Percentiles rank a stretch among this genome's conserved stretches.
Conservation (phyloP, 1,140 invertebrate genomes). For the Tetraneura akinire region DNA sequence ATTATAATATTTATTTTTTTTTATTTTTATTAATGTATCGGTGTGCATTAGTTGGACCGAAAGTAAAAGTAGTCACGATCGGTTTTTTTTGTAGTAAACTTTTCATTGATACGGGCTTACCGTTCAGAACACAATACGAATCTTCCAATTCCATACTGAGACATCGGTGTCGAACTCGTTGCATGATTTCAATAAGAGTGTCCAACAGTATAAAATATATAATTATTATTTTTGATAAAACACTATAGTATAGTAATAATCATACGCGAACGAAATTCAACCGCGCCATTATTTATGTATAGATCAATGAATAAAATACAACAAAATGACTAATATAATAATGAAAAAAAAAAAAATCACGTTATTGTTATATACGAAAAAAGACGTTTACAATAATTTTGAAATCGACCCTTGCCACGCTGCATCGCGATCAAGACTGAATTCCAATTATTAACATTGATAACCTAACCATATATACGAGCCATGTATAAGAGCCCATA, state of each 20-base stretch:
- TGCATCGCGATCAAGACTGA: constrained; percentile 33
- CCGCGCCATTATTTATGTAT: not conserved
- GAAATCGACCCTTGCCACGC: constrained; percentile 18
- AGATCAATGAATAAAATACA: not conserved
- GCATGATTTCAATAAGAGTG: constrained; percentile 15
- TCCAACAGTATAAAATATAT: not conserved
- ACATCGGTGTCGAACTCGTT: constrained; percentile 34
- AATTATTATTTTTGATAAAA: not conserved
- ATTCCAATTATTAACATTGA: constrained; percentile 27
- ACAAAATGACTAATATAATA: not conserved
- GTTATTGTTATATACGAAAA: not conserved
- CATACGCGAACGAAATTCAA: not conserved
- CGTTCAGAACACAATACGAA: constrained; percentile 43
- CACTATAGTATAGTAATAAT: not conserved
- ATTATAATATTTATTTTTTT: too few relatives aligned
- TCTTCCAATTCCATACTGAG: constrained; percentile 29
- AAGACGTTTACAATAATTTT: constrained; percentile 3
- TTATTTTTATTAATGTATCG: constrained; percentile 1
- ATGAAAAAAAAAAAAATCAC: not conserved
- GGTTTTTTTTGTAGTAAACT: not conserved
- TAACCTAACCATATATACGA: constrained; percentile 17
- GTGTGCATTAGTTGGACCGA: not conserved
- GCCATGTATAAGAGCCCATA: not conserved
- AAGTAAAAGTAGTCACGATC: constrained; percentile 43
- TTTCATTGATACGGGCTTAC: constrained; percentile 31